Base-by-base conservation (phyloP, 2,888 invertebrate species). In the Eudasyphora cyanicolor region DNA sequence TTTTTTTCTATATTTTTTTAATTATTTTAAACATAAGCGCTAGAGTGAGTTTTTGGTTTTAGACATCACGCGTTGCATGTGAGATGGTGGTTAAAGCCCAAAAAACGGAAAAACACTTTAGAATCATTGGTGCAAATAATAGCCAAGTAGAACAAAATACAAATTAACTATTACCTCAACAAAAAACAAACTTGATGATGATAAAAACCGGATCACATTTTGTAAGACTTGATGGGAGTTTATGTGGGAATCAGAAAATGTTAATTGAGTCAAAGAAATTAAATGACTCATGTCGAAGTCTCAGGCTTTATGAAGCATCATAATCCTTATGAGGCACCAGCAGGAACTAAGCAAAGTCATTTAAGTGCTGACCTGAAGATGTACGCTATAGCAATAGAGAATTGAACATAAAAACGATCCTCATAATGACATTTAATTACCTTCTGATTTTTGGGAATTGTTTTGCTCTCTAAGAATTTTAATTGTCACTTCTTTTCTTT, bases 91-190 rank as follows among this genome's bases (percentile, higher is more conserved):
- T 67, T 67, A 42, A 21, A 24, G 17, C 24, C 38, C 10, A 35
- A 17, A 12, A 60, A 32, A 62, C 32, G 29, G 35, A 32, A 8
- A 27, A 62, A 24, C 42, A 75, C 70, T 45, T 38, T 19, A 80
- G 67, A 83, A 77, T 84, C 84, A 84, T 38, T 84, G 84, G 75
- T 81, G 81, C 84, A 81, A 84, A 84, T 84, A 84, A 84, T 84
- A 77, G 81, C 69, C 79, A 60, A 60, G 49, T 76, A 76, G 51
- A 80, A 64, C n/a, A 64, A 60, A 76, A 38, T 67, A 49, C 67
- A 76, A 67, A 67, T 67, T 67, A n/a, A n/a, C n/a, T n/a, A 67
- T 67, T 42, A 67, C 67, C 67, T 42, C 42, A 38, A 42, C 27
- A n/a, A 24, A 54, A 24, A 24, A 17, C 17, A 17, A 17, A 51